Conservation (phyloP, 2,113 vertebrate genomes). For the Channa argus region DNA sequence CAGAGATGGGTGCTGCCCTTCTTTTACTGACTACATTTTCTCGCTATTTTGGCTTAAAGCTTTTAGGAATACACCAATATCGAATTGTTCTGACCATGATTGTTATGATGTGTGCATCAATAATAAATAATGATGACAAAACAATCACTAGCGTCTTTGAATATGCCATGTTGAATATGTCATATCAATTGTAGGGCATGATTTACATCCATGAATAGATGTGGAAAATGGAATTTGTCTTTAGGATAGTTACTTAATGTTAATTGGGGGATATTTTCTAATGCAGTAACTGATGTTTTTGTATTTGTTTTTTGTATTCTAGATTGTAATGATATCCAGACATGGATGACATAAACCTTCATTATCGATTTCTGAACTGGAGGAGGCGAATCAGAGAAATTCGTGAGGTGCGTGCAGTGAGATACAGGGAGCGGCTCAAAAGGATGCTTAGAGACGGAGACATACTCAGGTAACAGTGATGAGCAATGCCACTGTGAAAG, state of each 20-base stretch:
- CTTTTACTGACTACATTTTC: too few relatives aligned
- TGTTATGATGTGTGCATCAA: neutral
- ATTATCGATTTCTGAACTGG: conserved; percentile 95
- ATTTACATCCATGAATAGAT: too few relatives aligned
- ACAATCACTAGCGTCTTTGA: too few relatives aligned
- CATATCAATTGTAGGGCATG: too few relatives aligned
- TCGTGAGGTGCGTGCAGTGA: conserved; percentile 89
- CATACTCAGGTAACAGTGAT: conserved; percentile 85
- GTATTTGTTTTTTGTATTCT: conserved; percentile 5
- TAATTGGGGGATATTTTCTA: neutral
- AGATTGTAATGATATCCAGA: conserved; percentile 75
- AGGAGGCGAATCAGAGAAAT: conserved; percentile 92
- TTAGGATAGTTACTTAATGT: too few relatives aligned
- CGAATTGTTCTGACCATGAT: neutral
- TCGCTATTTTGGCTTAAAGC: neutral
- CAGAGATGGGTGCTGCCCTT: conserved; percentile 27
- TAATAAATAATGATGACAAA: too few relatives aligned
- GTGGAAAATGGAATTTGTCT: too few relatives aligned
- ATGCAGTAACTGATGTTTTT: neutral
- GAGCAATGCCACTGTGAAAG: neutral
- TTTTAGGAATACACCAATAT: neutral
- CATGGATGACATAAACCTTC: conserved; percentile 96
- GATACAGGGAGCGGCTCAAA: conserved; percentile 90
- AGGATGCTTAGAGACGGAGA: conserved; percentile 92
- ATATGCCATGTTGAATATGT: too few relatives aligned